Base-by-base conservation (phyloP, 2,888 invertebrate genomes). In the Machimus rusticus region DNA sequence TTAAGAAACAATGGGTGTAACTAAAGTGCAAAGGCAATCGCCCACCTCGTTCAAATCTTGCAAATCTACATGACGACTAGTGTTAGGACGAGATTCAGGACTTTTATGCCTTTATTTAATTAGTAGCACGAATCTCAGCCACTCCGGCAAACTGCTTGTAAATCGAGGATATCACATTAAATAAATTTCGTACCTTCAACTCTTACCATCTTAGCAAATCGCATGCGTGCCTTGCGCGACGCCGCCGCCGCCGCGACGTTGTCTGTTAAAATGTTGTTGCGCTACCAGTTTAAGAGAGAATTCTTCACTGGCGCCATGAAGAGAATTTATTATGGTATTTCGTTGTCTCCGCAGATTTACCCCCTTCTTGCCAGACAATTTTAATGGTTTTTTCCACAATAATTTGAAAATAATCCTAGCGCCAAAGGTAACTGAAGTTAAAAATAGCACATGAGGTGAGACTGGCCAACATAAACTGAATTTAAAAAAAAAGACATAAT, bases 261-360 rank as follows among this genome's bases (percentile, higher is more conserved):
- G 85, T 66, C 82, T 19, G 74, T 34, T 85, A 31, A 85, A 43
- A 28, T 74, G 85, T 43, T 9, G 23, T 74, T 85, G 34, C 43
- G 74, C 43, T 85, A 46, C 85, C 46, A 85, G 43, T 39, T 74
- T 31, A 85, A 74, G 85, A 43, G 74, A 85, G 51, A 85, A 85
- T 85, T 74, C 74, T 85, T 85, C 66, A 85, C 74, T 85, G 85
- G 85, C 85, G 85, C 85, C 85, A 85, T 39, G 74, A 43, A 85
- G 85, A 46, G 66, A 85, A 85, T 85, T 85, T 85, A 85, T 85
- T 85, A 66, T 85, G 85, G 85, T 74, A 74, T 85, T 85, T 74
- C 46, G 43, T 34, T 74, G 85, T 74, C 74, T 43, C 34, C 74
- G 34, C 14, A 74, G 43, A 85, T 74, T 85, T 85, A 43, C 28